These are phyloP conservation scores for Acrossocheilus fasciatus DNA, from an alignment of 2,797 vertebrate species.

Conservation along the genomic window DNA sequence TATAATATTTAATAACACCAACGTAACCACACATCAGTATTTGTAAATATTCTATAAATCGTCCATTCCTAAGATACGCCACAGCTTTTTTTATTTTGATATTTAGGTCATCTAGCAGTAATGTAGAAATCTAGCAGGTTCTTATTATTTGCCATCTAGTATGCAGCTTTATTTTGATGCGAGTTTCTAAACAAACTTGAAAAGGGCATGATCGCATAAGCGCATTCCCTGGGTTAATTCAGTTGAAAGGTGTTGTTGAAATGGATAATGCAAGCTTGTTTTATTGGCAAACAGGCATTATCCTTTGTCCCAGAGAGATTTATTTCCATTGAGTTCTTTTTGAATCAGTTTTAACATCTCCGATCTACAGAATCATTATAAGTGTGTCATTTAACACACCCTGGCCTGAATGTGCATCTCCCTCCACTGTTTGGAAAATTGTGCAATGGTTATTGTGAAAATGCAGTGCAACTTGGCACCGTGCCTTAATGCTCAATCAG, in stretches of 20 bases:
- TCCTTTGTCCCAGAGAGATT: neutral
- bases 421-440: neutral
- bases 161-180: neutral
- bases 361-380: neutral
- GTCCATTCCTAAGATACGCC: neutral
- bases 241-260: neutral
- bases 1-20: neutral
- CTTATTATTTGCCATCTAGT: neutral
- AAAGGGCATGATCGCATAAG: neutral
- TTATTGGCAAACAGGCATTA: neutral
- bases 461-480: neutral
- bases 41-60: neutral
- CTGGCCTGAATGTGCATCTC: neutral
- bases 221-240: too few species aligned
- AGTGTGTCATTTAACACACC: neutral
- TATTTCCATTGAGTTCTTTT: neutral
- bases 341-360: neutral
- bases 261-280: neutral
- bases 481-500: neutral
- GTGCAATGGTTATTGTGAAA: conserved; percentile 24
- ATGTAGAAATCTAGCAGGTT: neutral
- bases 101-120: neutral
- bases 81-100: neutral
- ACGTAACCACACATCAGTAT: neutral
- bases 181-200: neutral